Base-by-base conservation (phyloP, 2,113 vertebrate species). In the Ptilorrhoa leucosticta region DNA sequence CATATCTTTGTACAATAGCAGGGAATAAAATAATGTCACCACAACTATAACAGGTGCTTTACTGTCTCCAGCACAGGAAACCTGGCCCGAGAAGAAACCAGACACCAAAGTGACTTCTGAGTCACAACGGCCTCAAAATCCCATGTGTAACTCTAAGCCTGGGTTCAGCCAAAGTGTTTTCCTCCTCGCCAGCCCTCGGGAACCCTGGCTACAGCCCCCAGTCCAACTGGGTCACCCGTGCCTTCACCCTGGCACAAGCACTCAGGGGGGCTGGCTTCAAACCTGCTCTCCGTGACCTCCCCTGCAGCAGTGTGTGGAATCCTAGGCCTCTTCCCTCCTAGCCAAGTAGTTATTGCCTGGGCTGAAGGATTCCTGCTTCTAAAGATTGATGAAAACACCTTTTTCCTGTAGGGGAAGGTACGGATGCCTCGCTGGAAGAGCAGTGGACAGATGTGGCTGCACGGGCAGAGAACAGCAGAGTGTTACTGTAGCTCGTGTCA, bases 91-190 rank as follows among this genome's bases (percentile, higher is more conserved):
- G 33, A 21, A 27, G 22, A 45, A 54, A 22, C 7, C 8, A 31
- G 33, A 7, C 26, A 31, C 16, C 37, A 26, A 21, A 51, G 54
- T 24, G 54, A 24, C 20, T 60, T 60, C 20, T 60, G 37, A 60
- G 56, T 15, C 26, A 13, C 45, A 44, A 11, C 6, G 16, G 6
- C 26, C 45, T 31, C 40, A 45, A 53, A 77, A 15, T 8, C 16
- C 7, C 1, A 0, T 4, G 11, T 2, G 1, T 21, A 18, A 42
- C 20, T 44, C 39, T 37, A 17, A 10, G 12, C 7, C 16, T 39
- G 50, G 6, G 37, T 44, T 75, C 72, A 50, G 24, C 21, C 13
- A 22, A 5, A 4, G 10, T 2, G 2, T 54, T 81, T 35, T 15
- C 26, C 26, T 45, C 9, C 0, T 4, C 31, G 45, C 8, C 13